A percentile compares a stretch with the other conserved stretches of the same genome.
Conservation (phyloP, 2,797 vertebrate genomes). For the Onychomys leucogaster region DNA sequence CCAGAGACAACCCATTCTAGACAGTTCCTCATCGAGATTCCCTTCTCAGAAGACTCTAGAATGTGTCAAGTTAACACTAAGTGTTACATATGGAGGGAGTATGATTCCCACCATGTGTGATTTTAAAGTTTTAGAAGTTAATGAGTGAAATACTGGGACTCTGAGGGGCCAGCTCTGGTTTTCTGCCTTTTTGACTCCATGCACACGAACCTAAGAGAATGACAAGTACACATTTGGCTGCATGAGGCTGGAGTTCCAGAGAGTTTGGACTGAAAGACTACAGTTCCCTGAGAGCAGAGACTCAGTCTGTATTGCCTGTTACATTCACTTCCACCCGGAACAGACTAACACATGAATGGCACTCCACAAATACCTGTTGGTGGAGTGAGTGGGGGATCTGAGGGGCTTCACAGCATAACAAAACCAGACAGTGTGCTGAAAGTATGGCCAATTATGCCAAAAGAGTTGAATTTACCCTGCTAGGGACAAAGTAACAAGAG, state of each 20-base stretch:
- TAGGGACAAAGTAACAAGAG: background rate
- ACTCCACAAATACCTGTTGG: background rate
- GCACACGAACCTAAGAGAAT: background rate
- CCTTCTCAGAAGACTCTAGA: background rate
- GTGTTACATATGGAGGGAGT: background rate
- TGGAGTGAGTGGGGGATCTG: background rate
- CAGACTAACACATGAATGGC: background rate
- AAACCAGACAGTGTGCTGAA: background rate
- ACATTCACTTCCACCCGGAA: background rate
- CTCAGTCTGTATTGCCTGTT: background rate
- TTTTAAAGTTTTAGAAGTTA: background rate
- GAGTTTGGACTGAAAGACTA: background rate
- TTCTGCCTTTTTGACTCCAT: background rate
- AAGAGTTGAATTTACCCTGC: background rate
- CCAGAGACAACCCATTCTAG: background rate
- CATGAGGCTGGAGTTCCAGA: background rate
- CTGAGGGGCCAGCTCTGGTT: background rate
- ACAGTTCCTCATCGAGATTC: background rate
- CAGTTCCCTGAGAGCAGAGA: background rate
- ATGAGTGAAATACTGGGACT: constrained; percentile 12
- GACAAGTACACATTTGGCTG: background rate
- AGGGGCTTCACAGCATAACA: fast-evolving
- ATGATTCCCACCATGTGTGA: background rate
- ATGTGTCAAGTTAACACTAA: background rate
- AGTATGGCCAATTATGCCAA: background rate